phyloP scores from a whole-genome alignment of 2,113 vertebrate genomes.

The Theropithecus gelada region DNA sequence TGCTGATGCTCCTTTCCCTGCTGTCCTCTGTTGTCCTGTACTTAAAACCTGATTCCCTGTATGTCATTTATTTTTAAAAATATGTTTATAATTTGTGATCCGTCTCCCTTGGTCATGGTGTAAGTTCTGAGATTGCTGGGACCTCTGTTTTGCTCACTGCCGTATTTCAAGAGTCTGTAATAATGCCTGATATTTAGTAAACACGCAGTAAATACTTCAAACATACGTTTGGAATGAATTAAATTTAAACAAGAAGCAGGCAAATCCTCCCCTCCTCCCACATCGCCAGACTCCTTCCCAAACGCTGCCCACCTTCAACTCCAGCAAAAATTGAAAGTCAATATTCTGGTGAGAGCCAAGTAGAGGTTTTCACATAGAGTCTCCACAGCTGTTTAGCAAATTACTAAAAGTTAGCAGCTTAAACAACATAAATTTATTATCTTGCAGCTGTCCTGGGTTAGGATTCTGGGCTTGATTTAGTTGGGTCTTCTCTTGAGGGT shows the following conservation, averaged over 20 bases:
- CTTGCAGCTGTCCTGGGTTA: fast-evolving
- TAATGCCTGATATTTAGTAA: neutral
- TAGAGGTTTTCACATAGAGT: fast-evolving
- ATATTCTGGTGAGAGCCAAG: too few relatives aligned
- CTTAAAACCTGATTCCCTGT: neutral
- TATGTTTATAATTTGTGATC: neutral
- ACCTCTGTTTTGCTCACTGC: neutral
- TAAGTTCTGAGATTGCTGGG: neutral
- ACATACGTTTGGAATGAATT: neutral
- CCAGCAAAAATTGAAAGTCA: neutral
- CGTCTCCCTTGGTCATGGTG: neutral
- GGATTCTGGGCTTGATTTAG: neutral
- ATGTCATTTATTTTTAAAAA: neutral
- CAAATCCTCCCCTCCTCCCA: too few relatives aligned
- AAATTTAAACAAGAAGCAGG: neutral
- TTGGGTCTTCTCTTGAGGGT: neutral
- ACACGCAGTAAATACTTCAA: neutral
- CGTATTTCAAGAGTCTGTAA: neutral
- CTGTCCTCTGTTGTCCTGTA: neutral
- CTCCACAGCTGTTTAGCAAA: too few relatives aligned
- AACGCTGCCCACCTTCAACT: neutral
- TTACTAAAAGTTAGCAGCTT: neutral
- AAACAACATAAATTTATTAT: fast-evolving
- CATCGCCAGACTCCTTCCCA: fast-evolving
- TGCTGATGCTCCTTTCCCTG: neutral